These are phyloP conservation scores for Acleris sparsana DNA, from an alignment of 2,888 invertebrate genomes.

Conservation along the genomic window DNA sequence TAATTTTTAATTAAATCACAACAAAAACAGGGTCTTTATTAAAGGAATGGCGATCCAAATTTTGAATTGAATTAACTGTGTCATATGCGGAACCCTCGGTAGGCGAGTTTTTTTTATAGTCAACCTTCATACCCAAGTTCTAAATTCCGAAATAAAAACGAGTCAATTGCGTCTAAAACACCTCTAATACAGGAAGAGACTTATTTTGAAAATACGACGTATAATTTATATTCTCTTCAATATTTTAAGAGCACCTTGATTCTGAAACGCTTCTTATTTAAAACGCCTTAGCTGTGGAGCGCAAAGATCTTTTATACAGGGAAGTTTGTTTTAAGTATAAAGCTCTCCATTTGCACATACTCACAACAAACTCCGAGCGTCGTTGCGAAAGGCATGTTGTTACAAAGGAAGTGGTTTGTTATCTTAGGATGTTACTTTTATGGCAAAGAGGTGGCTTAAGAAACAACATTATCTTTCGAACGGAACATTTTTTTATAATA, in stretches of 20 bases:
- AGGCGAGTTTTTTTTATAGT: no score
- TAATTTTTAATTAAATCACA: no score
- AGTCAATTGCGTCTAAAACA: no score
- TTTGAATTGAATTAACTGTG: no score
- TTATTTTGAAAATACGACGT: slow-evolving; percentile 8
- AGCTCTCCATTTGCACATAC: slow-evolving; percentile 13
- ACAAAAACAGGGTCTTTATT: no score
- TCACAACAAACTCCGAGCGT: slow-evolving; percentile 17
- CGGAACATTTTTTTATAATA: no score
- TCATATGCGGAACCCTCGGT: no score
- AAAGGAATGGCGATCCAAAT: no score
- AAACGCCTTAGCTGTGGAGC: neutral
- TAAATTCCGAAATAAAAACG: no score
- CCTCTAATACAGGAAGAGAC: no score
- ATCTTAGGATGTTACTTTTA: neutral
- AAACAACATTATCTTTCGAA: neutral
- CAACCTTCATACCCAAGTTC: no score
- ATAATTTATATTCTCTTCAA: slow-evolving; percentile 5
- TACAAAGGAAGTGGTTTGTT: slow-evolving; percentile 11
- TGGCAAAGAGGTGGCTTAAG: neutral
- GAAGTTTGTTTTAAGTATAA: slow-evolving; percentile 24
- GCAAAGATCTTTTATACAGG: slow-evolving; percentile 16
- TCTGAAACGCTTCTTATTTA: slow-evolving; percentile 12
- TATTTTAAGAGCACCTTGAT: slow-evolving; percentile 20
- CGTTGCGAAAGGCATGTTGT: slow-evolving; percentile 13